Conservation (phyloP, 2,113 vertebrate species). For the Coptodon rendalli region DNA sequence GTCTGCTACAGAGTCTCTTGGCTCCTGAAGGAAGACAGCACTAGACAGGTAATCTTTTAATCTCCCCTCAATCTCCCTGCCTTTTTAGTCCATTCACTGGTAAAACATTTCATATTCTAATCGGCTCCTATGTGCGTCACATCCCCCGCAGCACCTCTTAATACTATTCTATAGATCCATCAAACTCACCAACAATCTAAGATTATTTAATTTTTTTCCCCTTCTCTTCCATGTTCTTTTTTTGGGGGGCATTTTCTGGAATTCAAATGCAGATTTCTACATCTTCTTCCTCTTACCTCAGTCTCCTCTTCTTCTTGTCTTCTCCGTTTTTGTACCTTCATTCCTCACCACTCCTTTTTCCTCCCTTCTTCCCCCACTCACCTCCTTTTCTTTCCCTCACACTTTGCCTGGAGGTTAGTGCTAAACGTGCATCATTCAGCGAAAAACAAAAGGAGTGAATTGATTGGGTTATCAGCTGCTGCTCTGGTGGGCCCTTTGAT, state of each 20-base stretch:
- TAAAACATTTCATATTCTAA: conserved; percentile 73
- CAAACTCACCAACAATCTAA: conserved; percentile 54
- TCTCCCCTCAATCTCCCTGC: conserved; percentile 60
- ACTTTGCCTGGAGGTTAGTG: conserved; percentile 78
- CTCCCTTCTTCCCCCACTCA: neutral
- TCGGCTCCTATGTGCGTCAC: conserved; percentile 30
- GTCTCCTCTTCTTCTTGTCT: conserved; percentile 1
- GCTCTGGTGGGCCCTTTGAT: conserved; percentile 72
- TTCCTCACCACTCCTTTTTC: neutral
- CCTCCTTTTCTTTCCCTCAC: conserved; percentile 48
- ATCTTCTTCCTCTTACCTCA: conserved; percentile 28
- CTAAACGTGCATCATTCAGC: conserved; percentile 85
- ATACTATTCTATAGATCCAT: conserved; percentile 58
- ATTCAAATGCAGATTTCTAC: conserved; percentile 58
- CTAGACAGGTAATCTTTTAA: conserved; percentile 72
- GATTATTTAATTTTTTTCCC: conserved; percentile 67
- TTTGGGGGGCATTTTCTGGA: conserved; percentile 41
- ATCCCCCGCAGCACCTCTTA: conserved; percentile 41
- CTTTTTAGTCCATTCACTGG: conserved; percentile 52
- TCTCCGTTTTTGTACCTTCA: neutral
- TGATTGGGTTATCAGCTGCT: conserved; percentile 76
- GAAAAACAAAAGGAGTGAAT: conserved; percentile 80
- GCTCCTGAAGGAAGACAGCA: conserved; percentile 57
- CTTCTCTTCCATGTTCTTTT: neutral
- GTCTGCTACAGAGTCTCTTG: conserved; percentile 41